phyloP scores from a whole-genome alignment of 2,113 vertebrate genomes.

The Poeciliopsis retropinna region DNA sequence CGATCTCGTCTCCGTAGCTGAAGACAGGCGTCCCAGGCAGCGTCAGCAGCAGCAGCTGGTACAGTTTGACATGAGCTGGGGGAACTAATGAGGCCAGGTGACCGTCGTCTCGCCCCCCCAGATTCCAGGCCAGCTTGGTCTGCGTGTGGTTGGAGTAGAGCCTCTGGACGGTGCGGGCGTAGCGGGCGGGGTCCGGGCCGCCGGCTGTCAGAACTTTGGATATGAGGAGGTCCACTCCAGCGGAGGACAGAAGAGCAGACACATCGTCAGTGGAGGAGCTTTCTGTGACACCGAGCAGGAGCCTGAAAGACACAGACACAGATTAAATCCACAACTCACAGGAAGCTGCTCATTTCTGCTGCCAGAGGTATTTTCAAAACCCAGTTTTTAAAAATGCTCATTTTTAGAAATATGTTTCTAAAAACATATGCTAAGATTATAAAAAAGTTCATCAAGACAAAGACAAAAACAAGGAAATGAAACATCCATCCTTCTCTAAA shows the following conservation, averaged over 20 bases:
- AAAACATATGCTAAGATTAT: too few relatives aligned
- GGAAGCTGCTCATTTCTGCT: too few relatives aligned
- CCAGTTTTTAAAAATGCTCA: too few relatives aligned
- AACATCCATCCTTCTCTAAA: too few relatives aligned
- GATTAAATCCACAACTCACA: not conserved
- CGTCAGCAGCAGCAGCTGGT: constrained; percentile 85
- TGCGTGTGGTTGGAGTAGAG: constrained; percentile 58
- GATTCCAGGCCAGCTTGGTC: constrained; percentile 71
- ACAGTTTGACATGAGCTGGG: constrained; percentile 52
- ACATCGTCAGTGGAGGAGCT: constrained; percentile 42
- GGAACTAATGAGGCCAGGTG: constrained; percentile 76
- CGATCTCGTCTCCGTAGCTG: constrained; percentile 87
- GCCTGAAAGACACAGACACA: constrained; percentile 39
- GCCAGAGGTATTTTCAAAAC: too few relatives aligned
- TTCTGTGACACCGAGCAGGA: constrained; percentile 72
- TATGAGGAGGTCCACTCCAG: constrained; percentile 77
- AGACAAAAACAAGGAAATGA: too few relatives aligned
- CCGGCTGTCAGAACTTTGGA: constrained; percentile 56
- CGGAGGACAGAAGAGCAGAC: constrained; percentile 56
- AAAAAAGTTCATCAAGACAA: too few relatives aligned
- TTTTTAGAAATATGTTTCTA: too few relatives aligned
- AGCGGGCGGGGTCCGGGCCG: not conserved
- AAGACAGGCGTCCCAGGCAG: constrained; percentile 86
- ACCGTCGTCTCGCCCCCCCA: constrained; percentile 61
- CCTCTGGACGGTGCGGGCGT: constrained; percentile 40